phyloP scores from a whole-genome alignment of 2,797 vertebrate genomes.

The Notoglanidium macrostoma region DNA sequence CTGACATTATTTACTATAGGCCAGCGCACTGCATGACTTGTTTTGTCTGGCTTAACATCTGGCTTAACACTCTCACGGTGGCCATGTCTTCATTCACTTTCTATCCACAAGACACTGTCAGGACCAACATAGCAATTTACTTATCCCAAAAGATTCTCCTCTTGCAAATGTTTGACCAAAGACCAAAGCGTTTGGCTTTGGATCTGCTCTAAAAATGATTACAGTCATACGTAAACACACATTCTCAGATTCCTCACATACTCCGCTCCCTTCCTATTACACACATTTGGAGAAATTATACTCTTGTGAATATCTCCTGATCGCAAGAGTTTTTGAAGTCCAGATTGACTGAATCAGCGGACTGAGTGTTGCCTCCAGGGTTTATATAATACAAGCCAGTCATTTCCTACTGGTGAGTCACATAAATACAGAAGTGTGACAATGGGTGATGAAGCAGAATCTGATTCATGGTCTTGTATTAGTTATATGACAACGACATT shows the following conservation, averaged over 20 bases:
- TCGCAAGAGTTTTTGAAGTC: background rate
- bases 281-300: constrained; percentile 9
- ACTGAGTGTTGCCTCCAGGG: background rate
- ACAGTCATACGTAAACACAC: background rate
- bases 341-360: background rate
- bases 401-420: constrained; percentile 28
- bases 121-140: background rate
- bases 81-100: constrained; percentile 27
- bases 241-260: background rate
- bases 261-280: background rate
- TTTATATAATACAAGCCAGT: constrained; percentile 8
- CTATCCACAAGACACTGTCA: constrained; percentile 8
- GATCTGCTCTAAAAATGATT: background rate
- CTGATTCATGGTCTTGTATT: constrained; percentile 8
- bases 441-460: constrained; percentile 9
- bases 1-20: constrained; percentile 23
- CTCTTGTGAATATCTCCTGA: constrained; percentile 23
- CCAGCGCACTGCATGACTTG: constrained; percentile 4
- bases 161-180: constrained; percentile 2
- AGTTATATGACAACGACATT: background rate
- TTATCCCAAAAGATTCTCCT: constrained; percentile 5
- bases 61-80: constrained; percentile 22
- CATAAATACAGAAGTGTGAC: constrained; percentile 2
- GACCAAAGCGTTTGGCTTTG: background rate
- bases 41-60: constrained; percentile 32